These are phyloP conservation scores for Myiopsitta monachus DNA, from an alignment of 2,113 vertebrate species.

Conservation along the genomic window DNA sequence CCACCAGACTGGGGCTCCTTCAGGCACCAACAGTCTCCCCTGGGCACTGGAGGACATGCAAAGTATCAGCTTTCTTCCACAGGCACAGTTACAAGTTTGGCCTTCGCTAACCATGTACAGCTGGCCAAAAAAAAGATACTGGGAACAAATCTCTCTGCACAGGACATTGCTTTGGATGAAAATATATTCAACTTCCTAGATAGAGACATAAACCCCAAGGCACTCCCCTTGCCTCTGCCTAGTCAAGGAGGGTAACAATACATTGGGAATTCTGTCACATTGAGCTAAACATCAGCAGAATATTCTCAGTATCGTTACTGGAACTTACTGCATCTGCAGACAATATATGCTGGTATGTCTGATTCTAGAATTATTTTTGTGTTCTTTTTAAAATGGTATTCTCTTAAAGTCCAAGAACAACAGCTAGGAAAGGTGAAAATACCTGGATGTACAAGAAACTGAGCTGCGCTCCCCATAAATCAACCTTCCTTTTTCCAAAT, in stretches of 20 bases:
- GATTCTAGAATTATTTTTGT: not conserved
- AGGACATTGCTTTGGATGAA: not conserved
- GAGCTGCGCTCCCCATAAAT: not conserved
- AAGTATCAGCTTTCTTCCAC: not conserved
- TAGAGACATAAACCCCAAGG: not conserved
- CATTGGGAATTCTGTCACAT: not conserved
- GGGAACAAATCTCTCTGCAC: not conserved
- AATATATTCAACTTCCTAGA: not conserved
- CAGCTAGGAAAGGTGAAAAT: not conserved
- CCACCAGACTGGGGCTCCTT: not conserved
- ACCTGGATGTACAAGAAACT: not conserved
- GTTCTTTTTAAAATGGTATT: not conserved
- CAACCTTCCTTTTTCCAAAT: not conserved
- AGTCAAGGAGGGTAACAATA: not conserved
- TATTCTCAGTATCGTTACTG: not conserved
- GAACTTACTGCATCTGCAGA: not conserved
- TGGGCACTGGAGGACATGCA: not conserved
- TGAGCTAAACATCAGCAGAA: not conserved
- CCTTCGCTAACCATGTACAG: not conserved
- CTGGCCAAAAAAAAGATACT: not conserved
- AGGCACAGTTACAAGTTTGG: not conserved
- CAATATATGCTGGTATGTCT: not conserved
- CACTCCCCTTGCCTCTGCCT: not conserved
- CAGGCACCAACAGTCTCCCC: not conserved
- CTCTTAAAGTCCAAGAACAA: not conserved